phyloP scores from a whole-genome alignment of 2,797 vertebrate genomes.

The Crotalus adamanteus region DNA sequence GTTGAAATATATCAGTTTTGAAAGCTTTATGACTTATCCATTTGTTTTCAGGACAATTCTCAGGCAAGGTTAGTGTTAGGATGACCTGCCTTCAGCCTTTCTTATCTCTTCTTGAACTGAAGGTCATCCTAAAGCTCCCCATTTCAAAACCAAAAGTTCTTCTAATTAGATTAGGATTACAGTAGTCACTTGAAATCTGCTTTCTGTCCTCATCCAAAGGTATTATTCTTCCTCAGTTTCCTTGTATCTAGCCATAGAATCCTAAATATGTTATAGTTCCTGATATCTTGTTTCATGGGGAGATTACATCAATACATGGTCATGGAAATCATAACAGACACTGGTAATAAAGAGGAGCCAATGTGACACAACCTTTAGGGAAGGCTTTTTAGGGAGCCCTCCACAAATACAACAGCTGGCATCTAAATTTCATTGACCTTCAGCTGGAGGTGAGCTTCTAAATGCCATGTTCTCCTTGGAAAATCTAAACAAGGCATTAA shows the following conservation, averaged over 20 bases:
- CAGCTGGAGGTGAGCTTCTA: neutral
- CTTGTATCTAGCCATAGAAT: conserved; percentile 23
- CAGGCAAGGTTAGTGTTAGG: neutral
- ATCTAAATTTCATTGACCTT: conserved; percentile 32
- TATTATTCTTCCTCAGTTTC: neutral
- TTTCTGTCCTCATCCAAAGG: neutral
- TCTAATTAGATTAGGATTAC: neutral
- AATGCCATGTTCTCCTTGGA: conserved; percentile 33
- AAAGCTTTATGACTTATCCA: neutral
- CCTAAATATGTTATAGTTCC: neutral
- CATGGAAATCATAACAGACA: conserved; percentile 6
- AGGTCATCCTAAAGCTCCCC: neutral
- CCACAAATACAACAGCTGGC: conserved; percentile 21
- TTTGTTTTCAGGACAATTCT: neutral
- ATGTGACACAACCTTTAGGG: conserved; percentile 17
- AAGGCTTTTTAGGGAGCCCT: neutral
- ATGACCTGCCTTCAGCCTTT: neutral
- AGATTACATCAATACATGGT: neutral
- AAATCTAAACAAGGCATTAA: conserved; percentile 8
- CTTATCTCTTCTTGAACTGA: neutral
- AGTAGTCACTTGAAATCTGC: neutral
- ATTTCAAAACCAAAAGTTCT: neutral
- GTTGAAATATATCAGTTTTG: neutral
- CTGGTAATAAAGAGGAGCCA: conserved; percentile 23
- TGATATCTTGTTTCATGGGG: conserved; percentile 39